Conservation (phyloP, 2,113 vertebrate genomes). For the Shinisaurus crocodilurus region DNA sequence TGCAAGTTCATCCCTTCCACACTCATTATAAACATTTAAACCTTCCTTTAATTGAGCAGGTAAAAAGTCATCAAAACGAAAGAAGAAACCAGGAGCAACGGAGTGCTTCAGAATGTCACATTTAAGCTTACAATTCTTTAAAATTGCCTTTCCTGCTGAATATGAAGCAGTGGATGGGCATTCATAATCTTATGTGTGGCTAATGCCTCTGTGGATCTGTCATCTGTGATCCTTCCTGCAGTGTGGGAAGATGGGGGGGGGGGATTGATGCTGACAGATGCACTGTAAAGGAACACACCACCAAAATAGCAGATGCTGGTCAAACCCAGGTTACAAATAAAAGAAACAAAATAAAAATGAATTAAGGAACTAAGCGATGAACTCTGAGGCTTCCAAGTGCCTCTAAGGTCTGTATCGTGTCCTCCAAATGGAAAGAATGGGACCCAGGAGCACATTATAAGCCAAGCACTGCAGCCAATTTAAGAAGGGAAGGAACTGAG, state of each 20-base stretch:
- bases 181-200: background rate
- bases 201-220: background rate
- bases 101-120: constrained; percentile 27
- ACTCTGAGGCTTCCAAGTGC: background rate
- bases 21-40: background rate
- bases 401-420: background rate
- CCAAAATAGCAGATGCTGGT: constrained; percentile 4
- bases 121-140: constrained; percentile 48
- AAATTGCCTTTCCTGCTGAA: background rate
- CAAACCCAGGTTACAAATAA: constrained; percentile 14
- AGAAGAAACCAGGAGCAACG: constrained; percentile 22
- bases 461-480: constrained; percentile 6
- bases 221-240: constrained; percentile 14
- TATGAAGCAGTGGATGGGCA: background rate
- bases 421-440: constrained; percentile 2
- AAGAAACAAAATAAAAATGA: background rate
- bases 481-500: background rate
- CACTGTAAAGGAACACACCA: background rate
- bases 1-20: background rate
- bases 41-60: background rate
- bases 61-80: constrained; percentile 4
- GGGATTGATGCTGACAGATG: background rate
- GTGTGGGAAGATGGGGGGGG: background rate
- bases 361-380: background rate
- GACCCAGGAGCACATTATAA: constrained; percentile 10